Conservation (phyloP, 2,888 invertebrate genomes). For the Chrysotoxum bicinctum region DNA sequence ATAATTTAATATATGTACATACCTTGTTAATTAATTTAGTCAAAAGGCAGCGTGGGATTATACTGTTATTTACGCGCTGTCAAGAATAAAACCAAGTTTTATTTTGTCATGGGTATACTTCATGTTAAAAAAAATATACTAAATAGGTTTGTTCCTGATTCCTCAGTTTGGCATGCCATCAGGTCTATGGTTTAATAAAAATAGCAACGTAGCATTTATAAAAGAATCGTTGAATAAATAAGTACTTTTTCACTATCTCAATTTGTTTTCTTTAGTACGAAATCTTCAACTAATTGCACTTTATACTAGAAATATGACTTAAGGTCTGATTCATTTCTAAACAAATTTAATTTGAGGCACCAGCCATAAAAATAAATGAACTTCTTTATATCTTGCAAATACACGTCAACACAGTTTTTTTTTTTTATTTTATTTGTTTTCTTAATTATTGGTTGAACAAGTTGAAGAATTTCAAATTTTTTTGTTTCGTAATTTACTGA, state of each 20-base stretch:
- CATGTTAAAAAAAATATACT: conserved; percentile 31
- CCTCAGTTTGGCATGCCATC: conserved; percentile 17
- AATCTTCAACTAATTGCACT: conserved; percentile 1
- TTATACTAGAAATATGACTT: not conserved
- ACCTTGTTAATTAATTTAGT: conserved; percentile 25
- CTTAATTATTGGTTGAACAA: not conserved
- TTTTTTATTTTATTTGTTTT: not conserved
- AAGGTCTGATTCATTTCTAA: conserved; percentile 2
- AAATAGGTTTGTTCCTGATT: conserved; percentile 28
- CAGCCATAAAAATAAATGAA: conserved; percentile 44
- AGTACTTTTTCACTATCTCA: not conserved
- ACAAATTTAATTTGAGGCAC: conserved; percentile 33
- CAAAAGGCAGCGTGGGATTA: conserved; percentile 21
- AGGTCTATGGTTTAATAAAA: not conserved
- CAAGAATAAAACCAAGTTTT: conserved; percentile 32
- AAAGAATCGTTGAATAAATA: not conserved
- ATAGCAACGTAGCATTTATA: no score
- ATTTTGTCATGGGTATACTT: conserved; percentile 21
- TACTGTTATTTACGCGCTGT: conserved; percentile 28
- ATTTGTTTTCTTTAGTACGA: not conserved
- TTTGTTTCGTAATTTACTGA: not conserved
- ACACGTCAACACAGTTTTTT: conserved; percentile 39
- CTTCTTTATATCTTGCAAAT: conserved; percentile 2
- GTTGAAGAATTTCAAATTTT: not conserved
- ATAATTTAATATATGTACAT: not conserved